Evolutionary conservation across 2,797 vertebrate species (phyloP), one percentile per base, ranked within the genome.

Genomic region (Falco concolor): DNA sequence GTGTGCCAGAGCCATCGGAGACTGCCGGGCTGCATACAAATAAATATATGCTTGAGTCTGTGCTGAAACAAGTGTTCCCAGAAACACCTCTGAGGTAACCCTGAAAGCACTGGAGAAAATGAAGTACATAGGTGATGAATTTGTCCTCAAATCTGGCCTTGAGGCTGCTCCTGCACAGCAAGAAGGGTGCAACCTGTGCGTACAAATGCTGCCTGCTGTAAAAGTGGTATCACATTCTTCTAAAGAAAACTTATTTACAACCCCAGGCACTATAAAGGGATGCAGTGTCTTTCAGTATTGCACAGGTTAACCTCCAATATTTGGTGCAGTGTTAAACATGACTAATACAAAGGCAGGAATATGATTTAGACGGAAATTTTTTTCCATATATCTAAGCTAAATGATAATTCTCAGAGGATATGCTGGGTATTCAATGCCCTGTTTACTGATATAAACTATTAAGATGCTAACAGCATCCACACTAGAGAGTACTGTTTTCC

Each of bases 41-140:
- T 13, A 70, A 54, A 82, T 2, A 12, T 19, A 47, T 0, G 0
- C 50, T 16, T 0, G 3, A 75, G 57, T 0, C 5, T 24, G 61
- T 0, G 0, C 60, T 68, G 61, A 53, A 72, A 50, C 24, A n/a
- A n/a, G 34, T 80, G 59, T 2, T 72, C 52, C 72, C 72, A 64
- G 34, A 36, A 85, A 76, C 81, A 40, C 18, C 34, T 19, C 52
- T 42, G 59, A 80, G 78, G 56, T 64, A 85, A 6, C 34, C 38
- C 64, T 42, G 36, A 45, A 70, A 40, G 32, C 36, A 52, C 5
- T 22, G 22, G 12, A 30, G 81, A 76, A 78, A 50, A 53, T 70
- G 3, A 38, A 69, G 47, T 2, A 64, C 3, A 12, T 10, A 70
- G 61, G 20, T 50, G 73, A 75, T 54, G 38, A 53, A 84, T 76